Evolutionary conservation across 2,113 vertebrate genomes (phyloP), one percentile per base, ranked within the genome.

Genomic region (Hippocampus barbouri): DNA sequence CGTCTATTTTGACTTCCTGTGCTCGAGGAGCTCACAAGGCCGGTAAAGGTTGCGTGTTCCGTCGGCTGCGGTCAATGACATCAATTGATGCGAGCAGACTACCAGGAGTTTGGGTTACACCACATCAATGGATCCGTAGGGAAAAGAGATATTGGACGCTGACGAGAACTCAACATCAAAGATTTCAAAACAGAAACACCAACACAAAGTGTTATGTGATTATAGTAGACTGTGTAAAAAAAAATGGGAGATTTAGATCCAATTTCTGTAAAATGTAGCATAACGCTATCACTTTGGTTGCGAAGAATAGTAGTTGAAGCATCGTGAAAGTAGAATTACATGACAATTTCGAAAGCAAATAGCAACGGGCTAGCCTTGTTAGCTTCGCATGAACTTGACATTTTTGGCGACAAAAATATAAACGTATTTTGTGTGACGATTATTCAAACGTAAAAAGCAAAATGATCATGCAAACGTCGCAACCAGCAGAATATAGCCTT

Each of bases 1-100:
- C 88, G 78, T 90, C 89, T 90, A 79, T 90, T 89, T 86, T 87
- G 90, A 85, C 91, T 92, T 91, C 86, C 88, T 87, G 70, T 43
- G 77, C 80, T 72, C 60, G 78, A 81, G 76, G 88, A 86, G 87
- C 79, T 86, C 84, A 87, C 85, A 86, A 77, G 77, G 80, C 79
- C 69, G 77, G 73, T 70, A 83, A 84, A 87, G 87, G 82, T 89
- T 34, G 16, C 71, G 72, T 69, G 81, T 81, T 83, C 74, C 83
- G 79, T 85, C 83, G 83, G 77, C 74, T 85, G 81, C 84, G 79
- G 69, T 88, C 83, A 77, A 77, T 78, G 71, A 81, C 79, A 80
- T 87, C 76, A 66, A 76, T 86, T 79, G 86, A 88, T 68, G 66
- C 60, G 38, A 67, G 61, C 15, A 49, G 23, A 40, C 15, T 43